Evolutionary conservation across 2,113 vertebrate genomes (phyloP), one percentile per base, ranked within the genome.

Genomic region (Dunckerocampus dactyliophorus): DNA sequence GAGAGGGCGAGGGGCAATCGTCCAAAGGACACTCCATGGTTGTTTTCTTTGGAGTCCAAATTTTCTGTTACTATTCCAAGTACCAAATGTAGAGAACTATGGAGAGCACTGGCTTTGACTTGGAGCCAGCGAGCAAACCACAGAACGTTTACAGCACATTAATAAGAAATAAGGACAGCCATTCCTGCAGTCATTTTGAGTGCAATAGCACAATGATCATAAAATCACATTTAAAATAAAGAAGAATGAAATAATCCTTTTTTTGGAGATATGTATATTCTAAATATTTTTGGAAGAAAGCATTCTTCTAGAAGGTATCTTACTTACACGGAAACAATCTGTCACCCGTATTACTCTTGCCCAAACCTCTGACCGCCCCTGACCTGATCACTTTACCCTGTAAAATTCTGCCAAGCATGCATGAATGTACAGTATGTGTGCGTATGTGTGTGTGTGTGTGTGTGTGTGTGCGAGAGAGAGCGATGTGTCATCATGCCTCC

Each of bases 41-140:
- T 79, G 76, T 90, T 89, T 89, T 85, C 62, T 76, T 87, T 87
- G 85, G 86, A 87, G 74, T 77, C 69, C 28, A 64, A 68, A 58
- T 39, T 71, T 65, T 73, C 69, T 72, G 76, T 74, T 81, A 62
- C 72, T 75, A 76, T 77, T 82, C 76, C 65, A 77, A 82, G 75
- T 65, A 63, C 54, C 65, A 76, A 69, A 54, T 54, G 53, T 72
- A 74, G 52, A 57, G 66, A 77, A 58, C 66, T 62, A 56, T 34
- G 47, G 55, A 67, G 68, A 69, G 64, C 58, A 67, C 62, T 80
- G 69, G 68, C 57, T 79, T 72, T 75, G 65, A 74, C 65, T 76
- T 55, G 66, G 64, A 78, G 75, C 65, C 69, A 63, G 58, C 60
- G 58, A 82, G 49, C 10, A 1, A 84, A 77, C 72, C 61, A 71